Evolutionary conservation across 2,113 vertebrate species (phyloP).

Genomic region (Donacobius atricapilla): DNA sequence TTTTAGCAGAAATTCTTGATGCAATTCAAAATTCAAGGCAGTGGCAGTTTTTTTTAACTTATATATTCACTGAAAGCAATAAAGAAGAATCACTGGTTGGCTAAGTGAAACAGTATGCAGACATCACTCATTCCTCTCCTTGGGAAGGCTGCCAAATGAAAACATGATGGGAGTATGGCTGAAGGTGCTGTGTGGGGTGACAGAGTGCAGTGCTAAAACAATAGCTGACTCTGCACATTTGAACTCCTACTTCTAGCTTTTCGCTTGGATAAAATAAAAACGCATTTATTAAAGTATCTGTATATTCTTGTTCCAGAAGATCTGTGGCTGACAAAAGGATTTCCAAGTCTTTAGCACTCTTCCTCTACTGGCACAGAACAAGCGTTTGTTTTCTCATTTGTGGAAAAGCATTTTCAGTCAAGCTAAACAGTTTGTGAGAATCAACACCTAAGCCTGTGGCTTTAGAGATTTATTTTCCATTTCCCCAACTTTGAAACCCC

Average conservation of each 20-base stretch:
- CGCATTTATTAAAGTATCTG: constrained; percentile 37
- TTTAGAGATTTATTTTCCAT: constrained; percentile 47
- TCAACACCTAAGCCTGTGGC: neutral
- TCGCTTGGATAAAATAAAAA: constrained; percentile 45
- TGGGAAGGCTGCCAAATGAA: constrained; percentile 47
- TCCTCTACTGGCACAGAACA: neutral
- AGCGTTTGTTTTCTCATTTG: constrained; percentile 21
- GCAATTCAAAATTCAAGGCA: neutral
- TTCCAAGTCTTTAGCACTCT: constrained; percentile 6
- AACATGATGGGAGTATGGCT: constrained; percentile 40
- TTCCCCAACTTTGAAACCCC: constrained; percentile 32
- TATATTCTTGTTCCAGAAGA: constrained; percentile 49
- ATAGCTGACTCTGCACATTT: constrained; percentile 58
- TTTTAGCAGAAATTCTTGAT: neutral
- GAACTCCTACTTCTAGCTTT: constrained; percentile 3
- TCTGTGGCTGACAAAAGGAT: neutral
- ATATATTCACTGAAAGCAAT: constrained; percentile 14
- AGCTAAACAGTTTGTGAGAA: constrained; percentile 23
- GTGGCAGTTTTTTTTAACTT: neutral
- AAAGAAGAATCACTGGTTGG: neutral
- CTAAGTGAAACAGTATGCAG: constrained; percentile 55
- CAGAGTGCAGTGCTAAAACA: constrained; percentile 36
- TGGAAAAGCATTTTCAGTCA: neutral
- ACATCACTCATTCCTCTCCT: constrained; percentile 34
- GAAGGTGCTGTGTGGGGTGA: constrained; percentile 57